These are phyloP conservation scores for Acrobasis repandana DNA, from an alignment of 2,888 invertebrate species.

Conservation along the genomic window DNA sequence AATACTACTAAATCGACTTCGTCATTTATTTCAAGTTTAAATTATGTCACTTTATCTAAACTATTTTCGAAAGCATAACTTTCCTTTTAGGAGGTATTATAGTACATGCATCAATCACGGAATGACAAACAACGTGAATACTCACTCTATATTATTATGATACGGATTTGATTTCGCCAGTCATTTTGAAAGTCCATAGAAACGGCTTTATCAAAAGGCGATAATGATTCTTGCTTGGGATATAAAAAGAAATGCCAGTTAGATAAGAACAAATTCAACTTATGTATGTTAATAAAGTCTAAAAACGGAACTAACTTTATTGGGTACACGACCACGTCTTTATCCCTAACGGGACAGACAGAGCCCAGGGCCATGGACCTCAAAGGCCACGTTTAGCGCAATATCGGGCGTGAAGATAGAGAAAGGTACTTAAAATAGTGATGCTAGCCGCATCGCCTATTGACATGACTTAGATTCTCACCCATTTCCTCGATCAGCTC, in stretches of 20 bases:
- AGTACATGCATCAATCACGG: constrained; percentile 18
- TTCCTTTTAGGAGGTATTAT: constrained; percentile 17
- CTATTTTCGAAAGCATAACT: constrained; percentile 3
- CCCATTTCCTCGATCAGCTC: too few species aligned
- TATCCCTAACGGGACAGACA: too few species aligned
- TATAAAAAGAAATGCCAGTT: constrained; percentile 4
- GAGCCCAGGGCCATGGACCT: too few species aligned
- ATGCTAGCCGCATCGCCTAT: too few species aligned
- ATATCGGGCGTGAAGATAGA: too few species aligned
- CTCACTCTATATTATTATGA: constrained; percentile 16
- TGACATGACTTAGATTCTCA: too few species aligned
- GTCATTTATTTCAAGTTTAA: not conserved
- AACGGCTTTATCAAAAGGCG: constrained; percentile 3
- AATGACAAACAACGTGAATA: constrained; percentile 20
- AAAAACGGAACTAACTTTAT: too few species aligned
- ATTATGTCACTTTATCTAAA: constrained; percentile 1
- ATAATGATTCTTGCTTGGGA: constrained; percentile 3
- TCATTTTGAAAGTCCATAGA: constrained; percentile 19
- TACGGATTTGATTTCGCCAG: constrained; percentile 16
- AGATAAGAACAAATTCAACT: not conserved
- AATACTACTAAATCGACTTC: not conserved
- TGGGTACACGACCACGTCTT: too few species aligned
- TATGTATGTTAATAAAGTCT: not conserved
- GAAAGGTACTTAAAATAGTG: too few species aligned
- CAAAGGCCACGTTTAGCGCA: too few species aligned